phyloP scores from a whole-genome alignment of 2,888 invertebrate species.

The Entomobrya proxima region DNA sequence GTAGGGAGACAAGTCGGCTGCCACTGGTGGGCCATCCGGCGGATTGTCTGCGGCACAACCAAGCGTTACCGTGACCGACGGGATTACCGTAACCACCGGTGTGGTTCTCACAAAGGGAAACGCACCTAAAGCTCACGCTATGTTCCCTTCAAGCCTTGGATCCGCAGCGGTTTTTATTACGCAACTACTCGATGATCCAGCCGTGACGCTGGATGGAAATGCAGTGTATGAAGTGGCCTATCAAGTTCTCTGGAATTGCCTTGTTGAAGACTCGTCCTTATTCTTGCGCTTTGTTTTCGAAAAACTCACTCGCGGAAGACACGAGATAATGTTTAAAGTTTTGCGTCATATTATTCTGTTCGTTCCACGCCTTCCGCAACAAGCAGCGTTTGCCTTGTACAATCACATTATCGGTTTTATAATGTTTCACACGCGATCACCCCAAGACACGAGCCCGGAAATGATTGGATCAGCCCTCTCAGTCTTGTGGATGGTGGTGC shows the following conservation, averaged over 20 bases:
- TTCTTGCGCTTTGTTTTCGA: slow-evolving; percentile 97
- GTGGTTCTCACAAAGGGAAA: slow-evolving; percentile 74
- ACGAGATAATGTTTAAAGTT: slow-evolving; percentile 95
- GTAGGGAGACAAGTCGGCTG: slow-evolving; percentile 63
- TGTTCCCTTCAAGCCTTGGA: slow-evolving; percentile 98
- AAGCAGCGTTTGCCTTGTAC: slow-evolving; percentile 98
- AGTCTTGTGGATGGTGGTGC: slow-evolving; percentile 98
- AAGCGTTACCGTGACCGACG: slow-evolving; percentile 67
- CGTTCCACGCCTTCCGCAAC: slow-evolving; percentile 94
- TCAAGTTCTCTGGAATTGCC: slow-evolving; percentile 97
- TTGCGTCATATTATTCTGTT: slow-evolving; percentile 94
- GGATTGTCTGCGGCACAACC: slow-evolving; percentile 56
- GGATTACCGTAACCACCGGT: slow-evolving; percentile 73
- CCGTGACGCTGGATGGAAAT: slow-evolving; percentile 94
- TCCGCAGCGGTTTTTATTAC: slow-evolving; percentile 97
- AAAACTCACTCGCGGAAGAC: slow-evolving; percentile 93
- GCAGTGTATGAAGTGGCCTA: slow-evolving; percentile 98
- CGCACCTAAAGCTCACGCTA: slow-evolving; percentile 79
- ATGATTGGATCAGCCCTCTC: slow-evolving; percentile 96
- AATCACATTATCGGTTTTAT: slow-evolving; percentile 99
- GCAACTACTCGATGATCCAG: slow-evolving; percentile 95
- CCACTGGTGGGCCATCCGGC: slow-evolving; percentile 46
- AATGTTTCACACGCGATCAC: slow-evolving; percentile 98
- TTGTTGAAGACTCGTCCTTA: slow-evolving; percentile 97
- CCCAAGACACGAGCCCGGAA: slow-evolving; percentile 96